These are phyloP conservation scores for Echiichthys vipera DNA, from an alignment of 2,797 vertebrate species.

Conservation along the genomic window DNA sequence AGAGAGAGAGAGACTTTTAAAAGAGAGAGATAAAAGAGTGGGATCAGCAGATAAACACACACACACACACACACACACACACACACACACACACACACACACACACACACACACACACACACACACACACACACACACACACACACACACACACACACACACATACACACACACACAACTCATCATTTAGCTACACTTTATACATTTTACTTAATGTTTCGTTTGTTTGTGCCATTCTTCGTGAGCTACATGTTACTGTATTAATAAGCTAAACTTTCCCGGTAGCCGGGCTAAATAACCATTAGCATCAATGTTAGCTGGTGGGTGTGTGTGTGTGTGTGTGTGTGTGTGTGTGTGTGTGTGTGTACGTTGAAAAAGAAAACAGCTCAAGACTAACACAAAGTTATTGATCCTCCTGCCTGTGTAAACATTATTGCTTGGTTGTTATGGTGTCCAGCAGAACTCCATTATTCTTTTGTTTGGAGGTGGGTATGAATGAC, in stretches of 20 bases:
- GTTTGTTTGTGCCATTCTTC: slow-evolving; percentile 19
- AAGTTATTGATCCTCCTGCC: slow-evolving; percentile 47
- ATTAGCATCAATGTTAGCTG: slow-evolving; percentile 6
- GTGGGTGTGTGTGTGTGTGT: slow-evolving; percentile 7
- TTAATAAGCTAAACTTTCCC: slow-evolving; percentile 29
- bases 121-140: no score
- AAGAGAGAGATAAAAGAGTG: slow-evolving; percentile 3
- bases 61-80: not conserved
- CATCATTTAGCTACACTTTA: not conserved
- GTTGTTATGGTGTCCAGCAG: slow-evolving; percentile 42
- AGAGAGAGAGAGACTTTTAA: slow-evolving; percentile 4
- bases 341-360: slow-evolving; percentile 1
- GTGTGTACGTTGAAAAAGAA: not conserved
- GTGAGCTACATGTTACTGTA: not conserved
- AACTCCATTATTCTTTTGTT: slow-evolving; percentile 56
- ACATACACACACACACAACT: not conserved
- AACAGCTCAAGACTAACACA: slow-evolving; percentile 31
- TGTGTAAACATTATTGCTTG: slow-evolving; percentile 46
- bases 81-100: not conserved
- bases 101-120: not conserved
- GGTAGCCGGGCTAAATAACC: slow-evolving; percentile 31
- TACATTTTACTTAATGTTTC: slow-evolving; percentile 5
- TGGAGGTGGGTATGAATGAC: slow-evolving; percentile 37
- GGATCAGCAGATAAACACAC: not conserved
- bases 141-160: not conserved